These are phyloP conservation scores for Telmatochromis bifrenatus DNA, from an alignment of 2,113 vertebrate species.

Conservation along the genomic window DNA sequence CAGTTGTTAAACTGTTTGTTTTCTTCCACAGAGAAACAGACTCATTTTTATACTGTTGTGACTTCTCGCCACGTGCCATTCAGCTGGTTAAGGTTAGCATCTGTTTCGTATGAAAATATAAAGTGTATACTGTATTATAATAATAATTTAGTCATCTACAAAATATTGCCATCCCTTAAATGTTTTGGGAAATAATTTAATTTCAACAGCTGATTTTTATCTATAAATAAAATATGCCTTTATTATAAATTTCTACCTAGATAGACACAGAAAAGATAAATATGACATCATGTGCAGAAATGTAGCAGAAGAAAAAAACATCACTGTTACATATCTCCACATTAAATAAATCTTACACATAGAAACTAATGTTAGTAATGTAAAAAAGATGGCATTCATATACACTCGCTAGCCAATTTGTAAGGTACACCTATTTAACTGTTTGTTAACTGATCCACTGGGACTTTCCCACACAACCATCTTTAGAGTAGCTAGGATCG, in stretches of 20 bases:
- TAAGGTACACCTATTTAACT: background rate
- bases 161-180: background rate
- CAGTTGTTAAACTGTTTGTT: background rate
- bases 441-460: background rate
- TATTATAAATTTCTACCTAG: background rate
- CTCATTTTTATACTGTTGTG: slow-evolving; percentile 87
- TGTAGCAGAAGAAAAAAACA: background rate
- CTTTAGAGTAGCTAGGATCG: background rate
- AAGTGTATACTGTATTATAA: background rate
- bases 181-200: background rate
- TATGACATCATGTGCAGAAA: background rate
- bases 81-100: slow-evolving; percentile 81
- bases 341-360: background rate
- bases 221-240: background rate
- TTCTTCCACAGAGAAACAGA: slow-evolving; percentile 67
- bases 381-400: background rate
- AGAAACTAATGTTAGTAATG: background rate
- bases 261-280: background rate
- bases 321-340: background rate
- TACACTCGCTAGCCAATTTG: background rate
- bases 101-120: background rate
- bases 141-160: background rate
- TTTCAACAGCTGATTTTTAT: background rate
- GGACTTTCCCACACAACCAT: background rate
- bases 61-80: slow-evolving; percentile 84